Evolutionary conservation across 2,888 invertebrate genomes (phyloP).

Genomic region (Quadroppia sp.): DNA sequence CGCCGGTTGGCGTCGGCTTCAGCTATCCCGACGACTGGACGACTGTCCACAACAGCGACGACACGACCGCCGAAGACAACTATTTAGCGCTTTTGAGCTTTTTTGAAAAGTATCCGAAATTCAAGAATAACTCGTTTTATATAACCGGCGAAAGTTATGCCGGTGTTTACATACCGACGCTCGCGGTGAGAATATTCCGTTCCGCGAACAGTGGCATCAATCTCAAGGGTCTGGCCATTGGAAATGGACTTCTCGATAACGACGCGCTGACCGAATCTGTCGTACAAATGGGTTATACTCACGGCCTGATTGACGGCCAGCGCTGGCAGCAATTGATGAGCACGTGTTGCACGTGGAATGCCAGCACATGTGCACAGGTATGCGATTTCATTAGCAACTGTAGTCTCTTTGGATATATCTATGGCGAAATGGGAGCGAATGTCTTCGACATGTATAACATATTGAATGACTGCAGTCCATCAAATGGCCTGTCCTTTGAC

Average conservation of each 20-base stretch:
- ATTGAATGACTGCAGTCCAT: neutral
- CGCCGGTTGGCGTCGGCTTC: constrained; percentile 57
- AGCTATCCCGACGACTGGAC: constrained; percentile 55
- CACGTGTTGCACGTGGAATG: constrained; percentile 48
- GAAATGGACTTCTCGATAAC: constrained; percentile 55
- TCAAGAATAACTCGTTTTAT: neutral
- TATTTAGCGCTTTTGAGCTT: constrained; percentile 51
- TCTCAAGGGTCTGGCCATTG: constrained; percentile 50
- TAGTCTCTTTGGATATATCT: neutral
- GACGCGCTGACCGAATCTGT: constrained; percentile 51
- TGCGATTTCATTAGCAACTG: constrained; percentile 13
- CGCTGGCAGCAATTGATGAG: constrained; percentile 49
- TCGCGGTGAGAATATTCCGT: neutral
- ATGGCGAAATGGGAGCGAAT: neutral
- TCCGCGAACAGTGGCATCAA: neutral
- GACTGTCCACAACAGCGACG: constrained; percentile 54
- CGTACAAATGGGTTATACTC: constrained; percentile 54
- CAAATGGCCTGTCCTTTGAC: neutral
- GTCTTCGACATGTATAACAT: neutral
- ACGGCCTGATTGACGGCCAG: constrained; percentile 52
- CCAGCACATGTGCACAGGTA: neutral
- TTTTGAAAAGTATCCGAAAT: constrained; percentile 27
- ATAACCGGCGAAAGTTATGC: constrained; percentile 34
- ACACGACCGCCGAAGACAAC: constrained; percentile 55
- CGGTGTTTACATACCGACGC: constrained; percentile 25